These are phyloP conservation scores for Salvelinus alpinus DNA, from an alignment of 2,113 vertebrate genomes.

Conservation along the genomic window DNA sequence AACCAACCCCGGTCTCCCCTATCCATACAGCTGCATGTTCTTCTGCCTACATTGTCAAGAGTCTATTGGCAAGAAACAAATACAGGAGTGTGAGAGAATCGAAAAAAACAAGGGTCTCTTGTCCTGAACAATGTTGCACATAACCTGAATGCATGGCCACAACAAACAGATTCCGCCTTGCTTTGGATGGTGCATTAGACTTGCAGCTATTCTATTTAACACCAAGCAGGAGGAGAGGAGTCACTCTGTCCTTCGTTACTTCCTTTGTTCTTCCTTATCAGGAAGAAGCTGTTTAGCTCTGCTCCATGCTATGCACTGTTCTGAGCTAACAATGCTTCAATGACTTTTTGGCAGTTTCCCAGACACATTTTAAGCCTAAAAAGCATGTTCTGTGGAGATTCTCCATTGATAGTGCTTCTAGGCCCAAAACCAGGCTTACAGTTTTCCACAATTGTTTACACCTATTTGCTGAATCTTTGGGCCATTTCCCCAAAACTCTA, in stretches of 20 bases:
- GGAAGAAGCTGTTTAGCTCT: slow-evolving; percentile 41
- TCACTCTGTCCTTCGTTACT: slow-evolving; percentile 50
- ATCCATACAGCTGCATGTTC: not conserved
- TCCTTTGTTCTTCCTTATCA: slow-evolving; percentile 61
- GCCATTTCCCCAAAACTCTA: too few relatives aligned
- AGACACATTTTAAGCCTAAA: slow-evolving; percentile 16
- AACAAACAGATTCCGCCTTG: slow-evolving; percentile 63
- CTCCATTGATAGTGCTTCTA: too few relatives aligned
- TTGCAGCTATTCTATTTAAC: slow-evolving; percentile 64
- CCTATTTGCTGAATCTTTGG: too few relatives aligned
- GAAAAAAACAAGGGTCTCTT: not conserved
- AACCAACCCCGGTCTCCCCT: too few relatives aligned
- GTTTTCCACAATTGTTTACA: too few relatives aligned
- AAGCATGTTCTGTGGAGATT: not conserved
- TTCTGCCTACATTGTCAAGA: too few relatives aligned
- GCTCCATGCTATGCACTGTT: slow-evolving; percentile 29
- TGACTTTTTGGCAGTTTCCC: slow-evolving; percentile 23
- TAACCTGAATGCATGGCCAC: slow-evolving; percentile 60
- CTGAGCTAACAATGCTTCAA: slow-evolving; percentile 29
- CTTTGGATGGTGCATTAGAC: slow-evolving; percentile 45
- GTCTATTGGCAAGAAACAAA: not conserved
- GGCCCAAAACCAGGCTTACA: not conserved
- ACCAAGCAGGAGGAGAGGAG: slow-evolving; percentile 44
- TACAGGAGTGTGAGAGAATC: not conserved
- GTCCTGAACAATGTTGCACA: slow-evolving; percentile 5